Evolutionary conservation across 2,888 invertebrate genomes (phyloP).

Genomic region (Camptogramma bilineatum): DNA sequence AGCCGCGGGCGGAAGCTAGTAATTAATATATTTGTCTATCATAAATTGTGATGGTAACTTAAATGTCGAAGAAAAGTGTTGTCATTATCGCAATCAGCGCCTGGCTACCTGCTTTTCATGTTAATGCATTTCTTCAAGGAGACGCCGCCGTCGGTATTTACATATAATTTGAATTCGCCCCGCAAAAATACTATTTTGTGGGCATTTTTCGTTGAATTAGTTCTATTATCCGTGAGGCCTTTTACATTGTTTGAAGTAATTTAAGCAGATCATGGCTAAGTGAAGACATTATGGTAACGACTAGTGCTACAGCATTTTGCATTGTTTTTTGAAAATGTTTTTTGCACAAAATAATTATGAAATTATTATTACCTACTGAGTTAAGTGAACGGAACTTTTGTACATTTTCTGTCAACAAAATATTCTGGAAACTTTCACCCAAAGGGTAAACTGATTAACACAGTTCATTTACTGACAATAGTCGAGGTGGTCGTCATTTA

Average conservation of each 20-base stretch:
- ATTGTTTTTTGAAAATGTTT: not conserved
- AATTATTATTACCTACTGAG: not conserved
- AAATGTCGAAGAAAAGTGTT: not conserved
- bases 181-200: conserved; percentile 45
- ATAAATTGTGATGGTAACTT: no score
- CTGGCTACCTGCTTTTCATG: conserved; percentile 16
- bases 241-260: conserved; percentile 14
- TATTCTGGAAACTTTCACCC: conserved; percentile 56
- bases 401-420: conserved; percentile 12
- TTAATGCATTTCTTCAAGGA: conserved; percentile 6
- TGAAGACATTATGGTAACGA: not conserved
- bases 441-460: conserved; percentile 67
- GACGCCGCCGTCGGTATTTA: conserved; percentile 58
- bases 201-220: conserved; percentile 41
- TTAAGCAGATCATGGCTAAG: not conserved
- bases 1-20: no score
- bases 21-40: no score
- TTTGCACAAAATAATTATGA: not conserved
- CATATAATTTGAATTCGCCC: conserved; percentile 68
- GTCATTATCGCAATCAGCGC: not conserved
- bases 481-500: conserved; percentile 60
- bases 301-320: not conserved
- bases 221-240: conserved; percentile 33
- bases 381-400: not conserved
- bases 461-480: conserved; percentile 60